Evolutionary conservation across 2,888 invertebrate species (phyloP).

Genomic region (Hirtodrosophila histrioides): DNA sequence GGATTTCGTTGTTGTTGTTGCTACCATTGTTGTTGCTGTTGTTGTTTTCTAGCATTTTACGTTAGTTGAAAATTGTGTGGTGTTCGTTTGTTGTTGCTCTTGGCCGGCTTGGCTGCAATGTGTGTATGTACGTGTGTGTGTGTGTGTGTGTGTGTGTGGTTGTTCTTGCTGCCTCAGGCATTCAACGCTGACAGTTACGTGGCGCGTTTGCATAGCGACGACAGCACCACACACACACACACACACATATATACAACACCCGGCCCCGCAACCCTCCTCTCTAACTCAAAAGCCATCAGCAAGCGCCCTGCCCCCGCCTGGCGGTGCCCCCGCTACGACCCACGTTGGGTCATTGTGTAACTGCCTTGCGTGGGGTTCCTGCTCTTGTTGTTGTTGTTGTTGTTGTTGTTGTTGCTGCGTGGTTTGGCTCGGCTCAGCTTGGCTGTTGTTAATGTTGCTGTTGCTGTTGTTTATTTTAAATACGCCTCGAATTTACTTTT

Average conservation of each 20-base stretch:
- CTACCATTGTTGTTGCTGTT: constrained; percentile 4
- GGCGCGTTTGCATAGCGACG: constrained; percentile 69
- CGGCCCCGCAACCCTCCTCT: background rate
- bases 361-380: constrained; percentile 33
- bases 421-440: constrained; percentile 23
- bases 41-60: constrained; percentile 35
- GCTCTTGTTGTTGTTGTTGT: no score
- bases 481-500: constrained; percentile 78
- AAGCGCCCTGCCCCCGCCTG: background rate
- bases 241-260: background rate
- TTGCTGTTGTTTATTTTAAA: constrained; percentile 60
- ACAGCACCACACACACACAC: constrained; percentile 37
- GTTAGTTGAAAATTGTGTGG: constrained; percentile 52
- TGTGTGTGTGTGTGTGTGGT: constrained; percentile 7
- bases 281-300: constrained; percentile 24
- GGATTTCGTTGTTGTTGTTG: constrained; percentile 38
- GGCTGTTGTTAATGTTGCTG: constrained; percentile 14
- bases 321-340: background rate
- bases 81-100: constrained; percentile 9
- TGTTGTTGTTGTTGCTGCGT: constrained; percentile 20
- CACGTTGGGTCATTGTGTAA: constrained; percentile 49
- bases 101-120: constrained; percentile 21
- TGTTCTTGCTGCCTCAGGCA: constrained; percentile 27
- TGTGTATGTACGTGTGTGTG: constrained; percentile 7
- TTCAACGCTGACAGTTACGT: constrained; percentile 59